Evolutionary conservation across 2,888 invertebrate genomes (phyloP).

Genomic region (Microctonus aethiopoides): DNA sequence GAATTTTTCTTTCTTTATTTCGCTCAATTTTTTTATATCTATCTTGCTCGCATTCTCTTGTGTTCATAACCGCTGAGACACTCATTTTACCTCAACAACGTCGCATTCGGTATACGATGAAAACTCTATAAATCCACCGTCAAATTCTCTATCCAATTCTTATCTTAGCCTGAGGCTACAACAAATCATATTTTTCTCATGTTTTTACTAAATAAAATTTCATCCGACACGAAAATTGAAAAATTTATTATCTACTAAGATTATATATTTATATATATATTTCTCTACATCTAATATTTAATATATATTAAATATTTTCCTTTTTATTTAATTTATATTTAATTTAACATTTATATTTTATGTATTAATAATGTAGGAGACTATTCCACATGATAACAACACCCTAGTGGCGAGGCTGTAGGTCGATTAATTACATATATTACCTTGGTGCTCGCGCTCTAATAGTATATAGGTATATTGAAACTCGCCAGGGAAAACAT

Average conservation of each 20-base stretch:
- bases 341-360: neutral
- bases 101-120: neutral
- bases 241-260: neutral
- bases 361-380: constrained; percentile 37
- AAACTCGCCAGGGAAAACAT: constrained; percentile 17
- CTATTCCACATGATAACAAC: constrained; percentile 38
- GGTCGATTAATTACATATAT: constrained; percentile 41
- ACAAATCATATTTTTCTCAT: constrained; percentile 6
- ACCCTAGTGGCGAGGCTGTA: constrained; percentile 23
- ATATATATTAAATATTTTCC: neutral
- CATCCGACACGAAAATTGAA: neutral
- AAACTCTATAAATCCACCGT: constrained; percentile 9
- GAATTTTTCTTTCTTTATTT: constrained; percentile 11
- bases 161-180: constrained; percentile 7
- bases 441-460: constrained; percentile 10
- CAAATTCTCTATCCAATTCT: neutral
- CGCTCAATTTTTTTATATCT: neutral
- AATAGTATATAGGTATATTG: neutral
- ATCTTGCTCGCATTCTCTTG: neutral
- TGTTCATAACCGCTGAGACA: neutral
- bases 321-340: neutral
- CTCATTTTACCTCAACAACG: neutral
- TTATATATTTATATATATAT: neutral
- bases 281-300: neutral
- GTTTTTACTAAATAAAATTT: neutral